Conservation (phyloP, 2,113 vertebrate species). For the Pycnonotus jocosus region DNA sequence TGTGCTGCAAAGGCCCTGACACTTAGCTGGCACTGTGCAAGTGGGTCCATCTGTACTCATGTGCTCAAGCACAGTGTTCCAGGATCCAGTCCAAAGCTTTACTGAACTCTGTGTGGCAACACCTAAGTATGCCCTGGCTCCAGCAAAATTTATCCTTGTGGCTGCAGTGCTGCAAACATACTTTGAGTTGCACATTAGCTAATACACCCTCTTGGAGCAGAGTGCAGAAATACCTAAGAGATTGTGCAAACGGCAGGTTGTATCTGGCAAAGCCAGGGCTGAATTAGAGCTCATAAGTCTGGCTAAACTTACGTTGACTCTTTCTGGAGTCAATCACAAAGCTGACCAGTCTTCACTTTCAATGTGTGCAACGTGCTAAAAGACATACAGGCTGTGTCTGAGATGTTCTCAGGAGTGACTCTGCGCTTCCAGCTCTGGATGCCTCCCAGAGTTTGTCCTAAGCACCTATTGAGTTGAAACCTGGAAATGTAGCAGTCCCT, state of each 20-base stretch:
- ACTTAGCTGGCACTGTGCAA: slow-evolving; percentile 1
- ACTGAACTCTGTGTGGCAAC: not conserved
- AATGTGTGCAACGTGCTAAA: not conserved
- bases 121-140: not conserved
- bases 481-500: not conserved
- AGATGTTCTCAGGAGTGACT: not conserved
- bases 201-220: slow-evolving; percentile 30
- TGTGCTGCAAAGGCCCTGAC: not conserved
- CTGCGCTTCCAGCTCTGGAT: not conserved
- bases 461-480: not conserved
- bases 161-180: slow-evolving; percentile 26
- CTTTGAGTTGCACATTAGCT: slow-evolving; percentile 36
- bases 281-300: not conserved
- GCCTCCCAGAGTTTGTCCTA: not conserved
- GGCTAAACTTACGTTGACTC: slow-evolving; percentile 36
- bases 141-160: not conserved
- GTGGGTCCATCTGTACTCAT: not conserved
- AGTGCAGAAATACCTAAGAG: slow-evolving; percentile 45
- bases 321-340: slow-evolving; percentile 38
- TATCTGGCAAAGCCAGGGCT: slow-evolving; percentile 17
- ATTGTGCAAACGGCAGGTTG: slow-evolving; percentile 20
- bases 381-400: not conserved
- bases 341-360: not conserved
- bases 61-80: not conserved
- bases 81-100: slow-evolving; percentile 31